A percentile compares a stretch with the other conserved stretches of the same genome.
Evolutionary conservation across 92 coral and sea anemone species (phyloP).

Genomic region (Porites evermanni): DNA sequence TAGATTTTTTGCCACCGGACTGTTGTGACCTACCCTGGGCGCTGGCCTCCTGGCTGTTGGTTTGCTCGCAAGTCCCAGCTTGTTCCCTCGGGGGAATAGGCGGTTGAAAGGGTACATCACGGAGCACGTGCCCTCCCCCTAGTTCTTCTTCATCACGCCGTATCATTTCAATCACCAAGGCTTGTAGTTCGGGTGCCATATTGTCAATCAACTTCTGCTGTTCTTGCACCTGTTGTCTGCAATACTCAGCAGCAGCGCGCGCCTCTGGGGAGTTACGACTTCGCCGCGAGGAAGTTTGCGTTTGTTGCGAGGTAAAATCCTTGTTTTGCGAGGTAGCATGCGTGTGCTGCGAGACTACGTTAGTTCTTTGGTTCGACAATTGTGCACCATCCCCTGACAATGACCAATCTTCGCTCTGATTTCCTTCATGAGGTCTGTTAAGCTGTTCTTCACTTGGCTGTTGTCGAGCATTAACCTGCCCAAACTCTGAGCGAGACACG

Average conservation of each 20-base stretch:
- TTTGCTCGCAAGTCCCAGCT: neutral
- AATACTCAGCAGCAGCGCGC: neutral
- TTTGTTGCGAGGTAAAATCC: too few species aligned
- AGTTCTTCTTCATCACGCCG: slow-evolving; percentile 19
- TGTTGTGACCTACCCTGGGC: neutral
- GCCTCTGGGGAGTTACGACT: neutral
- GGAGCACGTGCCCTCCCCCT: slow-evolving; percentile 11
- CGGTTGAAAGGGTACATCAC: neutral
- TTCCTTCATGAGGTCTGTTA: neutral
- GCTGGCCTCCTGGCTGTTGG: neutral
- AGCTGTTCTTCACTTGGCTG: neutral
- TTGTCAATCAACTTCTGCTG: slow-evolving; percentile 34
- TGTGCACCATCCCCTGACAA: neutral
- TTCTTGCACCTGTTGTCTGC: slow-evolving; percentile 17
- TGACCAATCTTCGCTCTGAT: neutral
- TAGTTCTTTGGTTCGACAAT: neutral
- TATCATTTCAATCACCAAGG: slow-evolving; percentile 45
- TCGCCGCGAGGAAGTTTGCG: neutral
- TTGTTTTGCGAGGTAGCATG: neutral
- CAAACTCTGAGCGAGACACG: neutral
- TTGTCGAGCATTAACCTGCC: neutral
- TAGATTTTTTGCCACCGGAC: slow-evolving; percentile 40
- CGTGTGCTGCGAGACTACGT: neutral
- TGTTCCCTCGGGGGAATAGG: slow-evolving; percentile 24
- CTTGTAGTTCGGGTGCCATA: slow-evolving; percentile 48